Conservation (phyloP, 2,113 vertebrate genomes). For the Enhydra lutris region DNA sequence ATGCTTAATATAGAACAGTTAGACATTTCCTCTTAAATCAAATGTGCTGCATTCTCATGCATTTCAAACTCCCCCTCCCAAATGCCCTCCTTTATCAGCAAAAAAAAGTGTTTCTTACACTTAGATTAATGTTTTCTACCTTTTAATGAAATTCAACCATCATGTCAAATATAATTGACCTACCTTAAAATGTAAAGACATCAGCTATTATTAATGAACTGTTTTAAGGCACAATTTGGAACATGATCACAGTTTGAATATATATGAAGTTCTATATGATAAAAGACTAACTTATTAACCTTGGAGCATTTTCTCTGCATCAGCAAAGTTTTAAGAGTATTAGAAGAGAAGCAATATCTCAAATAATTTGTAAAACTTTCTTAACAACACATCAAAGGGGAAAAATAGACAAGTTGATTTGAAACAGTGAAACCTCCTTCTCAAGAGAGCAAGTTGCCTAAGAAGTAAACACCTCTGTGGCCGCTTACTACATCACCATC, state of each 20-base stretch:
- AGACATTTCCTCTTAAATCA: not conserved
- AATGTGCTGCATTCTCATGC: not conserved
- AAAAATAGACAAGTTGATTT: not conserved
- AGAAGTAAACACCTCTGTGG: not conserved
- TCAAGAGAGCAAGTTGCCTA: not conserved
- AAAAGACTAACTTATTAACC: not conserved
- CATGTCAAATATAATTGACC: constrained; percentile 54
- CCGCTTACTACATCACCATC: not conserved
- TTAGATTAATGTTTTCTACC: constrained; percentile 37
- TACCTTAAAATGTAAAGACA: constrained; percentile 66
- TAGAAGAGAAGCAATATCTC: not conserved
- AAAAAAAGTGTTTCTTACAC: constrained; percentile 9
- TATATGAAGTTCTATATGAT: constrained; percentile 34
- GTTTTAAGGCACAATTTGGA: constrained; percentile 64
- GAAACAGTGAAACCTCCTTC: constrained; percentile 1
- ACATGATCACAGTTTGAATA: not conserved
- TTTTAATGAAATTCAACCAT: constrained; percentile 55
- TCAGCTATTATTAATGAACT: constrained; percentile 65
- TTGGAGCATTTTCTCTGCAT: constrained; percentile 19
- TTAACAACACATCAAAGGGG: not conserved
- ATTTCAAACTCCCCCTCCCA: not conserved
- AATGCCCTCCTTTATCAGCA: not conserved
- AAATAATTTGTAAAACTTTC: not conserved
- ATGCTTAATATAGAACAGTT: not conserved
- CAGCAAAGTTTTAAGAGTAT: constrained; percentile 41